Conservation (phyloP, 2,888 invertebrate genomes). For the Mongoloraphidia duomilia region DNA sequence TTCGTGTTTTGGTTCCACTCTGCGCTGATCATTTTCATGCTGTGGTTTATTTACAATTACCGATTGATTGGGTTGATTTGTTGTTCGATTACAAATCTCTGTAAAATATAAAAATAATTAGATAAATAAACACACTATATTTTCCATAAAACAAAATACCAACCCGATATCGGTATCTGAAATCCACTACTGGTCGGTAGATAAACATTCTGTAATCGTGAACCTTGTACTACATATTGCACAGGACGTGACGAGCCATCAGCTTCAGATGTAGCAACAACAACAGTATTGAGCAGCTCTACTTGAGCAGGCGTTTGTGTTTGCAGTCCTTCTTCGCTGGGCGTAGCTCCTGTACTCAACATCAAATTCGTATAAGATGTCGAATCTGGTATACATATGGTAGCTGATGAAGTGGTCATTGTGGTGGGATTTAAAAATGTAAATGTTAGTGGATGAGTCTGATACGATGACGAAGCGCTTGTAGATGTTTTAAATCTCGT, state of each 20-base stretch:
- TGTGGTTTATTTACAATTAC: constrained; percentile 39
- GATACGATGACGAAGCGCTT: constrained; percentile 4
- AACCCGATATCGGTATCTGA: constrained; percentile 34
- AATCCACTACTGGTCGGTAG: constrained; percentile 28
- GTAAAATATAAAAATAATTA: constrained; percentile 9
- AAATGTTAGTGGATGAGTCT: constrained; percentile 29
- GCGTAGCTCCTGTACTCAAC: constrained; percentile 10
- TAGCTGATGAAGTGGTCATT: constrained; percentile 10
- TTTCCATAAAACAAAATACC: constrained; percentile 5
- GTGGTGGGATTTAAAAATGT: constrained; percentile 23
- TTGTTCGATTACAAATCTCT: constrained; percentile 21
- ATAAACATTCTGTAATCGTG: constrained; percentile 28
- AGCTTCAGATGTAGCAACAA: constrained; percentile 27
- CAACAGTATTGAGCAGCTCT: constrained; percentile 25
- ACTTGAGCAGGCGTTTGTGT: too few species aligned
- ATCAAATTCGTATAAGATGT: constrained; percentile 13
- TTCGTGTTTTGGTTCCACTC: constrained; percentile 14
- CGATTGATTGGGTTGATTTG: constrained; percentile 27
- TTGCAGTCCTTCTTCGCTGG: constrained; percentile 1
- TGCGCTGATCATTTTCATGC: too few species aligned
- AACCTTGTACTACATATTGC: constrained; percentile 24
- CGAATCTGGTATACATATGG: constrained; percentile 9
- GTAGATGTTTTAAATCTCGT: background rate
- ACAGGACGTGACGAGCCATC: constrained; percentile 20
- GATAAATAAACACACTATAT: constrained; percentile 1